Conservation (phyloP, 92 coral and sea anemone species). For the Epizoanthus illoricatus region DNA sequence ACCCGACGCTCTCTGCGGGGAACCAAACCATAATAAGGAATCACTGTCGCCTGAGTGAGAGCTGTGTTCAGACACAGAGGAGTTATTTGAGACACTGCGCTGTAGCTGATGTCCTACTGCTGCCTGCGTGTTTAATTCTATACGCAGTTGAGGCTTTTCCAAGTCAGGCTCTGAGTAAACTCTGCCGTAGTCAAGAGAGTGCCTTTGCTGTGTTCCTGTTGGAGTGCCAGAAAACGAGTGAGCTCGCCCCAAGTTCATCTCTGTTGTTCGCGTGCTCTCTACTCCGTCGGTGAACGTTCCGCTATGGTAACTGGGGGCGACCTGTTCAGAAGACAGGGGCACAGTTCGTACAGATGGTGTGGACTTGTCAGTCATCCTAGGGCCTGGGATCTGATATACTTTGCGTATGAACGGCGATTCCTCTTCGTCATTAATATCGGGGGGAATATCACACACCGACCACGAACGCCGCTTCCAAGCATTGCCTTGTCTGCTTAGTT, state of each 20-base stretch:
- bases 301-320: neutral
- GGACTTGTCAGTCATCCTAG: neutral
- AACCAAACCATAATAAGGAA: neutral
- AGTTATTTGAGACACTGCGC: conserved; percentile 4
- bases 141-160: neutral
- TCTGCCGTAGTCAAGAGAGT: neutral
- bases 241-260: neutral
- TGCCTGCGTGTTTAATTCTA: neutral
- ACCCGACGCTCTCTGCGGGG: neutral
- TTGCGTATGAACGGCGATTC: conserved; percentile 36
- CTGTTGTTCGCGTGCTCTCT: neutral
- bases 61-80: neutral
- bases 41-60: neutral
- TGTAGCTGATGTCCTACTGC: neutral
- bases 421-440: conserved; percentile 12
- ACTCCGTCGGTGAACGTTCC: neutral
- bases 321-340: neutral
- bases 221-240: neutral
- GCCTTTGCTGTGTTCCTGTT: neutral
- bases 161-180: neutral
- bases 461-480: conserved; percentile 30
- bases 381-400: conserved; percentile 17
- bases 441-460: conserved; percentile 28
- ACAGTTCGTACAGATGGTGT: neutral
- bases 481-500: neutral